A percentile compares a stretch with the other conserved stretches of the same genome.
Conservation (phyloP, 2,888 invertebrate species). For the Andrena fulva region DNA sequence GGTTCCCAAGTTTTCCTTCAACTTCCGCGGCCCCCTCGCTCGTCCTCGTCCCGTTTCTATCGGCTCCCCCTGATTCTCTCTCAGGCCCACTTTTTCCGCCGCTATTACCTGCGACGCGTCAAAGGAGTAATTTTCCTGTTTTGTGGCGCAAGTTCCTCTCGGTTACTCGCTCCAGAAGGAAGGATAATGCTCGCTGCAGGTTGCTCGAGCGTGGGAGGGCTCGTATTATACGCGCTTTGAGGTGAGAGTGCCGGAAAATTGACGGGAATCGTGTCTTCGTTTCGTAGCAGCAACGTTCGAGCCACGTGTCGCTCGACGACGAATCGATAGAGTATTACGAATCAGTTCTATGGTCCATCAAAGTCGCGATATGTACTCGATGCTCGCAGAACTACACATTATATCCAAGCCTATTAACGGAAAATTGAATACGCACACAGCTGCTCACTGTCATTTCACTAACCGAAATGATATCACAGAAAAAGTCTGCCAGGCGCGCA, state of each 20-base stretch:
- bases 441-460: too few relatives aligned
- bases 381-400: too few relatives aligned
- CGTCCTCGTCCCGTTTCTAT: constrained; percentile 31
- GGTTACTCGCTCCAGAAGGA: constrained; percentile 48
- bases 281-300: background rate
- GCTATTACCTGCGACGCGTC: constrained; percentile 58
- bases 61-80: constrained; percentile 9
- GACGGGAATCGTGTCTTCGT: background rate
- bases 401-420: too few relatives aligned
- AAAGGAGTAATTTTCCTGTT: constrained; percentile 70
- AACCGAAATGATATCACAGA: background rate
- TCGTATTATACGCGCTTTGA: constrained; percentile 16
- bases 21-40: constrained; percentile 47
- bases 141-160: constrained; percentile 51
- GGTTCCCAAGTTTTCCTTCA: constrained; percentile 71
- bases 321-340: too few relatives aligned
- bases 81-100: constrained; percentile 37
- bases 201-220: background rate
- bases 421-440: too few relatives aligned
- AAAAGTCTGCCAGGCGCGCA: background rate
- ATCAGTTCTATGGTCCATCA: too few relatives aligned
- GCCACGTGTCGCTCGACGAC: background rate
- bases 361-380: too few relatives aligned
- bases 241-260: background rate
- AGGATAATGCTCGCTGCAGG: constrained; percentile 42